Percentiles rank a stretch among this genome's conserved stretches.
Conservation (phyloP, 2,888 invertebrate species). For the Tenthredo scrophulariae region DNA sequence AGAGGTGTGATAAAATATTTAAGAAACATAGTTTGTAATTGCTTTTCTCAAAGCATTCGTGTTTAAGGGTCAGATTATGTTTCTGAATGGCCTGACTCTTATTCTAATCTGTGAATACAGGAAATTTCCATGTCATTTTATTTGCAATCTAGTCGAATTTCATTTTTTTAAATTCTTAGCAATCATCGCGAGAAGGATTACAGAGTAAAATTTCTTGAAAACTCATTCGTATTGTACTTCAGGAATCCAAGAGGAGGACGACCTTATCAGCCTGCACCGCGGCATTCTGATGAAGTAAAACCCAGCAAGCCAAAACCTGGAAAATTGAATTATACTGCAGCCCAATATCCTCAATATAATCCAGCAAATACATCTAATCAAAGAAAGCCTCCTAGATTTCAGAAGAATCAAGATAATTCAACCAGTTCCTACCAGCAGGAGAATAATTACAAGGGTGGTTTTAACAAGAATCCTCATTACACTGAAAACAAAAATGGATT, state of each 20-base stretch:
- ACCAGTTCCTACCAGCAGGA: conserved; percentile 67
- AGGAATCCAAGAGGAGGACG: conserved; percentile 69
- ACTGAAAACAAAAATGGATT: conserved; percentile 67
- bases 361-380: conserved; percentile 66
- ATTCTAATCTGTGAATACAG: background rate
- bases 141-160: background rate
- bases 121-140: background rate
- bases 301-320: conserved; percentile 65
- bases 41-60: background rate
- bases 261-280: conserved; percentile 70
- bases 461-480: conserved; percentile 55
- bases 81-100: conserved; percentile 29
- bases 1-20: background rate
- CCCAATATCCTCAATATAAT: conserved; percentile 65
- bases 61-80: conserved; percentile 23
- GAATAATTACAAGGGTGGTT: conserved; percentile 59
- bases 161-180: background rate
- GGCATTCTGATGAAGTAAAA: conserved; percentile 69
- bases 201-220: conserved; percentile 25
- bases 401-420: conserved; percentile 78
- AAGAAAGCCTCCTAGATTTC: conserved; percentile 82
- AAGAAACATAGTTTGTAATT: conserved; percentile 25
- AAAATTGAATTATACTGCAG: conserved; percentile 59
- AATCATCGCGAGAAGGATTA: background rate
- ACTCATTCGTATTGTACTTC: conserved; percentile 18